Base-by-base conservation (phyloP, 2,888 invertebrate genomes). In the Dermolepida albohirtum region DNA sequence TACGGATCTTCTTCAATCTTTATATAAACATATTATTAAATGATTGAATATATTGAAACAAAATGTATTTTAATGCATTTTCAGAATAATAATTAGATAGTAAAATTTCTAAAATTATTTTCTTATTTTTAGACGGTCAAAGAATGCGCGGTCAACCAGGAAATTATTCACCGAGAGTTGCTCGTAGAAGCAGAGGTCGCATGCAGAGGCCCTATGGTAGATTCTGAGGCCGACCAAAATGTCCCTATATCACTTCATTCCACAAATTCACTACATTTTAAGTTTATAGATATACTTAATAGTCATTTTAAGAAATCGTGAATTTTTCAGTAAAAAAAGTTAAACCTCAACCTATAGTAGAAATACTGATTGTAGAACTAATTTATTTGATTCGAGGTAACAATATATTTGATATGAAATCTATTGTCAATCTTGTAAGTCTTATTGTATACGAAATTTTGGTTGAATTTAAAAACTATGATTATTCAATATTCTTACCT, bases 111-210 rank as follows among this genome's bases (percentile, higher is more conserved):
- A 5, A 7, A 40, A 55, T 55, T 12, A 8, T 41, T 41, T 51
- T 51, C 34, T 17, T 43, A 29, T 62, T 62, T 62, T 11, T 43
- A 67, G 64, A 64, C 29, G 27, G 16, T 7, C 64, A 57, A 43
- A 66, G 70, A 55, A 66, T 77, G 49, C 70, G 74, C 39, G 70
- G 74, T 11, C 75, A 75, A 65, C 72, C 64, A 41, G 63, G 75
- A 1, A 78, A 77, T 69, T 80, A 75, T 70, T 74, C 77, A 47
- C 72, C 77, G 8, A 73, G 81, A 57, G 72, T 77, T 49, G 78
- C 80, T 1, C 75, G 81, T 67, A 74, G 81, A 66, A 73, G 77
- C 22, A 74, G 80, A 67, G 78, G 78, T 41, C 76, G 81, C 41
- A 69, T 77, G 51, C 78, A 78, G 59, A 75, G 79, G 59, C 80